Base-by-base conservation (phyloP, 2,888 invertebrate genomes). In the Chymomyza procnemis region DNA sequence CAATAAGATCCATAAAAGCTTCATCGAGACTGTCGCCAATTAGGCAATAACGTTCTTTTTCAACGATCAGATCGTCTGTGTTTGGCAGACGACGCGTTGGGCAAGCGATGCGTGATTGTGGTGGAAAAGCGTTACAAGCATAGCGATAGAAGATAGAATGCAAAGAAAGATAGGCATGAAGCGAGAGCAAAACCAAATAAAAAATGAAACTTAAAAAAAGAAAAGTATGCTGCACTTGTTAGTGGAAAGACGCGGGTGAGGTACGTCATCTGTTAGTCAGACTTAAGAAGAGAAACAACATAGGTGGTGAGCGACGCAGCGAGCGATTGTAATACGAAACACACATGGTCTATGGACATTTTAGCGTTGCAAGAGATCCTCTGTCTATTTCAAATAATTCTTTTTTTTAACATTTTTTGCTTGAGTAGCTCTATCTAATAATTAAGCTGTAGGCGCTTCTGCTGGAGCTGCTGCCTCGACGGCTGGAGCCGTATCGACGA, bases 21-120 rank as follows among this genome's bases (percentile, higher is more conserved):
- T 95, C 94, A 92, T 98, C 98, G 93, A 98, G 94, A 92, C 97
- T 97, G 92, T 97, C 96, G 88, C 96, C 96, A 92, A 98, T 96
- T 91, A 95, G 94, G 93, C 97, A 97, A 94, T 95, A 97, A 92
- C 95, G 95, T 93, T 98, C 97, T 93, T 96, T 97, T 92, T 95
- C 96, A 91, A 92, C 93, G 93, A 96, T 95, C 92, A 96, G 93
- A 91, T 96, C 96, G 94, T 96, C 96, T 96, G 73, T 96, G 72
- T 62, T 71, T 52, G 3, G 55, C 67, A 19, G 52, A 67, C 2
- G 52, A 67, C 2, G 79, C 81, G n/a, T 83, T 88, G 22, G 21
- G 47, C 41, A 34, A 58, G 34, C 88, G 80, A 12, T 54, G 8
- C 74, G 59, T 14, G 18, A 54, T 19, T 4, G 19, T 18, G 54